Base-by-base conservation (phyloP, 1,140 invertebrate genomes). In the Drosophila albomicans region DNA sequence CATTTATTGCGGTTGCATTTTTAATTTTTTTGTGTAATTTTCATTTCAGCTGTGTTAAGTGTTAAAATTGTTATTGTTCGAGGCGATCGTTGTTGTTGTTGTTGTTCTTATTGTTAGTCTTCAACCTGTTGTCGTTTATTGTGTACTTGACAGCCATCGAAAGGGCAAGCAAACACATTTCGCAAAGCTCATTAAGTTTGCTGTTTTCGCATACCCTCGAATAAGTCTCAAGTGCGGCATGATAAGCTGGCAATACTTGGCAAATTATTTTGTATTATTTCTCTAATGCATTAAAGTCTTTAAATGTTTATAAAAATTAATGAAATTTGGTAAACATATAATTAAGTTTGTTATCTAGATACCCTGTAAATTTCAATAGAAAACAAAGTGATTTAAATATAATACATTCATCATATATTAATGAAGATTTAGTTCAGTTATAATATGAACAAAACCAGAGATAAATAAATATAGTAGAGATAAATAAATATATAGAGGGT, bases 121-220 rank as follows among this genome's bases (percentile, higher is more conserved):
- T 68, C 84, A 87, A 87, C 84, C 84, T 87, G 84, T 87, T 87
- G 84, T 89, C 85, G 84, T 87, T 87, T 89, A 89, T 89, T 89
- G 73, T 70, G 84, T 87, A 87, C 84, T 87, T 87, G 85, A 87
- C 84, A 85, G 84, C 81, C 85, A 88, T 88, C 85, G 84, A 88
- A 88, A 88, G 85, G 85, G 85, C 85, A 88, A 88, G 81, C 81
- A 89, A 88, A 88, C 85, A 88, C 78, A 88, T 78, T 88, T 88
- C 78, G 85, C 85, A 88, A 88, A 88, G 85, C 85, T 88, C 85
- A 88, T 88, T 88, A 88, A 88, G 85, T 89, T 78, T 75, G 59
- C 69, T 68, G 56, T 84, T 66, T 63, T 64, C 30, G 20, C 7
- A 58, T 58, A 72, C 70, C 70, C 70, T 72, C 1, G 8, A 25